phyloP scores from a whole-genome alignment of 2,113 vertebrate genomes.

The Neofelis nebulosa region DNA sequence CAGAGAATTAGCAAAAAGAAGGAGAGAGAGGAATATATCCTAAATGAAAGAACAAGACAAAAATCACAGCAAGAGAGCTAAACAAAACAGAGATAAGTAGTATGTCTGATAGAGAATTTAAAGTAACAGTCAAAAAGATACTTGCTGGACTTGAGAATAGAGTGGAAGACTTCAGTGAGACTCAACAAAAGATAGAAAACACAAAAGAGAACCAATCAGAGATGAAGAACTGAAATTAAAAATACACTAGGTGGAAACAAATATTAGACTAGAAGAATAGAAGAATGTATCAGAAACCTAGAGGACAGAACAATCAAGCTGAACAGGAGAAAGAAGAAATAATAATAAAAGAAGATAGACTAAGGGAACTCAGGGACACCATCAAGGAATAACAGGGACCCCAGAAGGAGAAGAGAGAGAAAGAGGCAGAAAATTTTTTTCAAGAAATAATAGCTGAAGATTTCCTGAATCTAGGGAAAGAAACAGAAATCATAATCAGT shows the following conservation, averaged over 20 bases:
- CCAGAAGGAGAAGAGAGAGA: neutral
- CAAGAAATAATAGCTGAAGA: neutral
- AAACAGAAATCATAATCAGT: neutral
- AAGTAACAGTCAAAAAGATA: neutral
- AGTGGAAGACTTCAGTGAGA: neutral
- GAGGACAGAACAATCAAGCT: neutral
- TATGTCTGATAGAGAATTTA: neutral
- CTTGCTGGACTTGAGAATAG: neutral
- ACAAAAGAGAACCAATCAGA: neutral
- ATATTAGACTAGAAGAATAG: neutral
- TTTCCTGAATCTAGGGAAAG: neutral
- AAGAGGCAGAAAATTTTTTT: neutral
- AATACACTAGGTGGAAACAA: neutral
- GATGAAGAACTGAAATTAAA: neutral
- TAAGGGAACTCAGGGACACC: neutral
- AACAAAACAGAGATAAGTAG: neutral
- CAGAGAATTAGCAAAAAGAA: neutral
- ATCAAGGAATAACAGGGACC: neutral
- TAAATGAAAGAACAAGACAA: neutral
- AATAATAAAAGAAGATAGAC: neutral
- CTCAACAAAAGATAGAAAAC: neutral
- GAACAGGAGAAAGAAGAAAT: neutral
- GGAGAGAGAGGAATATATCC: neutral
- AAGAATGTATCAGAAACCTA: neutral
- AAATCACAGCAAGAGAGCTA: neutral